Evolutionary conservation across 2,888 invertebrate species (phyloP), one percentile per base, ranked within the genome.

Genomic region (Ommatoiulus sabulosus): DNA sequence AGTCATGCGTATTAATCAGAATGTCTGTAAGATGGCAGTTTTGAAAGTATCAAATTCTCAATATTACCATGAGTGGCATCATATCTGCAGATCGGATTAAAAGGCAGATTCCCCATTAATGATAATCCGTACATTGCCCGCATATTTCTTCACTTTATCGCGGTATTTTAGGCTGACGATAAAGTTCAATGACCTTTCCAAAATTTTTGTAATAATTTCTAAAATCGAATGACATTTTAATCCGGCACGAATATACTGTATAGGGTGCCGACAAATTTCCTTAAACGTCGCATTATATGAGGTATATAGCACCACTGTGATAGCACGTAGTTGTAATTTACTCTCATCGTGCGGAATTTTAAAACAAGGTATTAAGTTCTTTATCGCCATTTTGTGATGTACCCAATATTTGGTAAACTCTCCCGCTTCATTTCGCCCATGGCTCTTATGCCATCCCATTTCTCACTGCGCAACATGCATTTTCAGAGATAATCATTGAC

Each of bases 51-150:
- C 80, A 80, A 43, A 80, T 80, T 80, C 12, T 15, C 10, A 24
- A 80, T 43, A 10, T 80, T 35, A 43, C 15, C 12, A 12, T 35
- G 24, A 72, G 72, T 24, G 72, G 72, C 24, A 24, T 72, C 72
- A 72, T 72, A 80, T 80, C 35, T 80, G 35, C 80, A 80, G 35
- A 80, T 80, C 24, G 72, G 72, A 72, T 72, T 72, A 72, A 24
- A 10, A 72, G 20, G n/a, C 24, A 10, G 72, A 72, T 72, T 72
- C 24, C 35, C 24, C 72, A 72, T 72, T 72, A 72, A 72, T 72
- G 72, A 72, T 72, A 72, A 72, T 80, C 80, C 80, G 80, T 80
- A 3, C 80, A 80, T 80, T 43, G 80, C 35, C 80, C 80, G 80
- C 80, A 15, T 80, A n/a, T 1, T 63, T 20, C 63, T 63, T 20